Conservation (phyloP, 2,113 vertebrate species). For the Vireo altiloquus region DNA sequence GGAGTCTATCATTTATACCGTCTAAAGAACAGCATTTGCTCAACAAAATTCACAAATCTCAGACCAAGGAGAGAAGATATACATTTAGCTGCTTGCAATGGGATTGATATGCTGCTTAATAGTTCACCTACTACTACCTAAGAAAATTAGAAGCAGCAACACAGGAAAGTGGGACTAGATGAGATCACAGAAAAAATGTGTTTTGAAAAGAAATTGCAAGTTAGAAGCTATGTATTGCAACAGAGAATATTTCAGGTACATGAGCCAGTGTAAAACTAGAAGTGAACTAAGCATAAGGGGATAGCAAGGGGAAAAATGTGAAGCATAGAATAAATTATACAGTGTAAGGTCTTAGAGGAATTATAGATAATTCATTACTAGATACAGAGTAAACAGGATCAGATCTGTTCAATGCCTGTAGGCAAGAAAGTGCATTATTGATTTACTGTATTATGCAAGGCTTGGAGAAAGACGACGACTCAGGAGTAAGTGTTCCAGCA, state of each 20-base stretch:
- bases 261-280: not conserved
- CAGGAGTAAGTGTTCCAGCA: constrained; percentile 22
- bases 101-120: not conserved
- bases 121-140: not conserved
- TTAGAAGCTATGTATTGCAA: not conserved
- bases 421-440: constrained; percentile 36
- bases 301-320: not conserved
- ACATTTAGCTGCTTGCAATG: not conserved
- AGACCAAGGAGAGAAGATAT: not conserved
- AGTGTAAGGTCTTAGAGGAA: not conserved
- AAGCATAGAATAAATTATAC: not conserved
- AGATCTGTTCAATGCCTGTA: not conserved
- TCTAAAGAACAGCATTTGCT: not conserved
- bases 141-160: not conserved
- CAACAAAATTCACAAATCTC: not conserved
- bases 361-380: constrained; percentile 47
- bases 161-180: not conserved
- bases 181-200: not conserved
- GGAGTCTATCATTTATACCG: not conserved
- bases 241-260: not conserved
- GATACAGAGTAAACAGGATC: constrained; percentile 20
- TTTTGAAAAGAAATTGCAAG: not conserved
- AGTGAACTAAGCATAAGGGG: not conserved
- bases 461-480: not conserved
- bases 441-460: constrained; percentile 25